A percentile compares a stretch with the other conserved stretches of the same genome.
Conservation (phyloP, 2,888 invertebrate genomes). For the Mythimna loreyi region DNA sequence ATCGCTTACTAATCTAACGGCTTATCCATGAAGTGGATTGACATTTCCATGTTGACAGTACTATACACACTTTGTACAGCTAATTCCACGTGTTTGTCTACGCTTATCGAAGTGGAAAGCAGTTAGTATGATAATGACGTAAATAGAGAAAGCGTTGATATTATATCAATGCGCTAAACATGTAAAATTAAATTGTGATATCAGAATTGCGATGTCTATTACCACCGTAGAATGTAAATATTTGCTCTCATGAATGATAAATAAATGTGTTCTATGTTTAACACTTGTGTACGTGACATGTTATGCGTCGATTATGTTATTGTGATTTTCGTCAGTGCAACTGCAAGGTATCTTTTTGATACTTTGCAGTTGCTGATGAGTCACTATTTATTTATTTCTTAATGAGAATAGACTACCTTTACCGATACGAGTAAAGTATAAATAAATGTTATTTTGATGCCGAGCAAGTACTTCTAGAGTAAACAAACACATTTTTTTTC, state of each 20-base stretch:
- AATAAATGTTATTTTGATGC: too few relatives aligned
- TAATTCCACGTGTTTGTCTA: constrained; percentile 1
- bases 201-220: constrained; percentile 6
- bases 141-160: background rate
- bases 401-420: too few relatives aligned
- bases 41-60: background rate
- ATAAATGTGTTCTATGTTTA: background rate
- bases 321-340: too few relatives aligned
- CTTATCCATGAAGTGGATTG: constrained; percentile 13
- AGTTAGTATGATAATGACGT: background rate
- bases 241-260: background rate
- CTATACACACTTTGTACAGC: constrained; percentile 3
- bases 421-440: too few relatives aligned
- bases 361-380: too few relatives aligned
- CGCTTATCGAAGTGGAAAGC: constrained; percentile 4
- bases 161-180: background rate
- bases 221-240: constrained; percentile 1
- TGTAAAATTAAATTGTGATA: background rate
- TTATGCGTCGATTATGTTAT: background rate
- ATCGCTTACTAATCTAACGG: background rate
- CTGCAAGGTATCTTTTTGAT: too few relatives aligned
- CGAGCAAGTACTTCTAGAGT: too few relatives aligned
- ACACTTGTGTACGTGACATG: constrained; percentile 1
- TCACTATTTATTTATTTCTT: too few relatives aligned
- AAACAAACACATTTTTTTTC: too few relatives aligned